Percentiles rank a stretch among this genome's conserved stretches.
phyloP scores from a whole-genome alignment of 53 echinoderm and acorn worm species.

The Pentamera pediparva region DNA sequence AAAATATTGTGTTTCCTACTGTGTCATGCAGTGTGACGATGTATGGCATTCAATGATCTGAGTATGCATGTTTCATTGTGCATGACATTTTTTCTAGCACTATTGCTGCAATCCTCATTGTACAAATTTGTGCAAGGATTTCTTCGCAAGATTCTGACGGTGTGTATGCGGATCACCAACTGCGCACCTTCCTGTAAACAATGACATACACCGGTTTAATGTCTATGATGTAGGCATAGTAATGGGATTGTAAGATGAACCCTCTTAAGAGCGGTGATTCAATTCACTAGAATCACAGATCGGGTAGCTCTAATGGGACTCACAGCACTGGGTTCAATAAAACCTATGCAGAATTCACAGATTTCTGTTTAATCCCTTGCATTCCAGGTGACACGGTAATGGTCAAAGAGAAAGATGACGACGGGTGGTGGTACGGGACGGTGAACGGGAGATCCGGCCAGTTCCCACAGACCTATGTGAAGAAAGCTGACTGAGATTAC shows the following conservation, averaged over 20 bases:
- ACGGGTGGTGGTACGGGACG: slow-evolving; percentile 19
- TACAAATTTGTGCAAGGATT: too few relatives aligned
- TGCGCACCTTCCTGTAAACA: too few relatives aligned
- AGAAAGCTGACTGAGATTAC: neutral
- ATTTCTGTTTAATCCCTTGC: neutral
- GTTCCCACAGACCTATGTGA: slow-evolving; percentile 19
- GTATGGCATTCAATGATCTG: neutral
- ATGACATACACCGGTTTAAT: too few relatives aligned
- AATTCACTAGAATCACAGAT: too few relatives aligned
- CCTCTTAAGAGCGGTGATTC: too few relatives aligned
- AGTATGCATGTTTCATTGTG: neutral
- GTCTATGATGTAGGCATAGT: too few relatives aligned
- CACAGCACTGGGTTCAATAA: too few relatives aligned
- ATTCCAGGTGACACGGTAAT: slow-evolving; percentile 13
- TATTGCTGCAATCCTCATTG: neutral
- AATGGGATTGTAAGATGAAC: too few relatives aligned
- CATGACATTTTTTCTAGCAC: neutral
- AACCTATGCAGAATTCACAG: too few relatives aligned
- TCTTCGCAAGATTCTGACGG: too few relatives aligned
- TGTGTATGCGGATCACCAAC: too few relatives aligned
- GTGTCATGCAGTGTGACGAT: neutral
- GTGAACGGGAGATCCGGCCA: neutral
- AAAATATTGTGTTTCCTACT: neutral
- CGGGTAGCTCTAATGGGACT: too few relatives aligned
- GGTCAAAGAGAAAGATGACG: slow-evolving; percentile 14